Percentiles rank a stretch among this genome's conserved stretches.
Evolutionary conservation across 2,797 vertebrate species (phyloP).

Genomic region (Alectoris magna): DNA sequence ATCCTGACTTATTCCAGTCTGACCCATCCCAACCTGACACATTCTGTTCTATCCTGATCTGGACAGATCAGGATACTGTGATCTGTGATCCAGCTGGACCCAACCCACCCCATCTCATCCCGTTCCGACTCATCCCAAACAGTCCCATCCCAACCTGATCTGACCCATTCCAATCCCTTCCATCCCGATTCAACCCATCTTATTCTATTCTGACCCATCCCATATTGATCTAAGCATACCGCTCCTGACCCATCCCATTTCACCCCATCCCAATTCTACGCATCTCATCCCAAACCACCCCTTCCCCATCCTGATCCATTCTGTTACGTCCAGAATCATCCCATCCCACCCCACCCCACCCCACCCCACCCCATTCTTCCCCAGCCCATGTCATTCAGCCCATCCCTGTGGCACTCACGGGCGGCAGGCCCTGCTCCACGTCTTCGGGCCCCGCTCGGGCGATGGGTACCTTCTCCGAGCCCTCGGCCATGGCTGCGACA

Average conservation of each 20-base stretch:
- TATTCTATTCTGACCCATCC: neutral
- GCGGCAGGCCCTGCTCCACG: constrained; percentile 80
- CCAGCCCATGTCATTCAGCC: neutral
- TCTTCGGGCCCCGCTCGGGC: constrained; percentile 81
- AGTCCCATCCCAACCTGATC: neutral
- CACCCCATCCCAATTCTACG: no score
- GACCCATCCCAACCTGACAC: constrained; percentile 39
- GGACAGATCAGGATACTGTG: no score
- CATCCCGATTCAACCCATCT: constrained; percentile 30
- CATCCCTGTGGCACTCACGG: constrained; percentile 80
- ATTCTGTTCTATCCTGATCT: no score
- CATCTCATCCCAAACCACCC: no score
- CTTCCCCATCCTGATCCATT: neutral
- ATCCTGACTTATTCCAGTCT: neutral
- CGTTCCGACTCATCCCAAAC: neutral
- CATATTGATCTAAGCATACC: neutral
- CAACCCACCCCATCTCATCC: no score
- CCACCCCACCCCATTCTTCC: neutral
- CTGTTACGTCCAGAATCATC: no score
- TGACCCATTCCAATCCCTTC: no score
- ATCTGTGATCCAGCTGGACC: no score
- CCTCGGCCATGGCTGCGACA: constrained; percentile 76
- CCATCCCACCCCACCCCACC: no score
- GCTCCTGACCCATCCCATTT: neutral
- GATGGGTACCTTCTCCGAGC: constrained; percentile 84